Base-by-base conservation (phyloP, 2,797 vertebrate genomes). In the Tenualosa ilisha region DNA sequence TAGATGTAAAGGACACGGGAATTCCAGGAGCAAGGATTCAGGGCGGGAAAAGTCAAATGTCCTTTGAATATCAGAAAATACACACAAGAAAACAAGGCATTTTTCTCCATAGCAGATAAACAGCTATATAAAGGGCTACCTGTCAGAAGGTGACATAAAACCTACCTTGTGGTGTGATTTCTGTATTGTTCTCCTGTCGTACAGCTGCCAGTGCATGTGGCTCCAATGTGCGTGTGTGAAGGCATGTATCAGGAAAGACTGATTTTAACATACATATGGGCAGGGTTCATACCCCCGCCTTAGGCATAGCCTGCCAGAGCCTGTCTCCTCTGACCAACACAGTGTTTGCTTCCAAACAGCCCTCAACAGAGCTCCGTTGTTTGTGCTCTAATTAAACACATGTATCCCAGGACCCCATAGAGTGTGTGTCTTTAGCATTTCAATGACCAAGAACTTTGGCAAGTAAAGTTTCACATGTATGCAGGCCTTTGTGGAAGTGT, bases 341-440 rank as follows among this genome's bases (percentile, higher is more conserved):
- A 79, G 40, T 22, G 17, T 46, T 20, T 20, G 72, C 72, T 83
- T 83, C 22, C 82, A 54, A 61, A 40, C 11, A 61, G 53, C 31
- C 82, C 82, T 40, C 40, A 54, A 54, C n/a, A 79, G 72, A 79
- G 72, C 72, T 22, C 13, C 6, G 31, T 79, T 79, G 68, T 79
- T 43, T 43, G 72, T 22, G 72, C 1, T 20, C 8, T 43, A 79
- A 79, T 46, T 79, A 8, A 79, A 79, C 72, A 79, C 72, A 79
- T 79, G 72, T 79, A 79, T 79, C 37, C 72, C 6, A 20, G 37
- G 2, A 79, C 26, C 31, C 37, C 37, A 40, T 37, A 37, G 15
- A 15, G 13, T 37, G 37, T 72, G 68, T 37, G 31, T 17, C 68
- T 15, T 37, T 20, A 40, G 68, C 68, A 72, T 72, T 40, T 72